These are phyloP conservation scores for Synergus gifuensis DNA, from an alignment of 2,888 invertebrate species.

Conservation along the genomic window DNA sequence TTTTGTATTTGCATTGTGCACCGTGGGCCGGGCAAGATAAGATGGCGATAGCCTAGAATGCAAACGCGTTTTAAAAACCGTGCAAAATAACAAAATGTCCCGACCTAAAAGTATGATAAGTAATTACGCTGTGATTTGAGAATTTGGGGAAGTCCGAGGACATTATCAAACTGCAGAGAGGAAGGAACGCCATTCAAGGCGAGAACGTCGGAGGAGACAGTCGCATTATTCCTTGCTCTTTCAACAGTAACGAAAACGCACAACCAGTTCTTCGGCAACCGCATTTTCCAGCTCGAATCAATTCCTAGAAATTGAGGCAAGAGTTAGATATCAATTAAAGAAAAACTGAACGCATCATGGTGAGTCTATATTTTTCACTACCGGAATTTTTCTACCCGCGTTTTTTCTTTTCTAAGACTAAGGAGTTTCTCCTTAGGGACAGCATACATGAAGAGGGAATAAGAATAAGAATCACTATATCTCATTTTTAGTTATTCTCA, in stretches of 20 bases:
- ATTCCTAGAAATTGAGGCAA: not conserved
- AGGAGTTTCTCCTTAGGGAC: constrained; percentile 22
- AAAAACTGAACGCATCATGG: constrained; percentile 17
- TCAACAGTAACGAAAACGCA: constrained; percentile 9
- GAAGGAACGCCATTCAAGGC: constrained; percentile 24
- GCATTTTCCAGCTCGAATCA: not conserved
- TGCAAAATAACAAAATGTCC: constrained; percentile 64
- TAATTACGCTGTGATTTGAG: constrained; percentile 36
- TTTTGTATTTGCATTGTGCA: constrained; percentile 70
- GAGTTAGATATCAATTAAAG: not conserved
- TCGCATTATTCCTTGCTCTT: constrained; percentile 18
- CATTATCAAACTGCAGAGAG: not conserved
- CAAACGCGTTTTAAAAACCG: constrained; percentile 64
- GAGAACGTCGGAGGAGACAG: constrained; percentile 13
- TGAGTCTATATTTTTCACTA: not conserved
- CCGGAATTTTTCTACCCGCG: constrained; percentile 34
- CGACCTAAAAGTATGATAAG: constrained; percentile 68
- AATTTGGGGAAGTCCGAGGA: not conserved
- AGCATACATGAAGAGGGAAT: not conserved
- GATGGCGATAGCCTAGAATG: constrained; percentile 71
- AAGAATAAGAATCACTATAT: not conserved
- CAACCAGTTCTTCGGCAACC: constrained; percentile 13
- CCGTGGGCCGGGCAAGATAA: constrained; percentile 70
- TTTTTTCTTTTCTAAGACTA: constrained; percentile 10
- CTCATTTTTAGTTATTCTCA: not conserved